Conservation (phyloP, 2,113 vertebrate genomes). For the Zosterops japonicus region DNA sequence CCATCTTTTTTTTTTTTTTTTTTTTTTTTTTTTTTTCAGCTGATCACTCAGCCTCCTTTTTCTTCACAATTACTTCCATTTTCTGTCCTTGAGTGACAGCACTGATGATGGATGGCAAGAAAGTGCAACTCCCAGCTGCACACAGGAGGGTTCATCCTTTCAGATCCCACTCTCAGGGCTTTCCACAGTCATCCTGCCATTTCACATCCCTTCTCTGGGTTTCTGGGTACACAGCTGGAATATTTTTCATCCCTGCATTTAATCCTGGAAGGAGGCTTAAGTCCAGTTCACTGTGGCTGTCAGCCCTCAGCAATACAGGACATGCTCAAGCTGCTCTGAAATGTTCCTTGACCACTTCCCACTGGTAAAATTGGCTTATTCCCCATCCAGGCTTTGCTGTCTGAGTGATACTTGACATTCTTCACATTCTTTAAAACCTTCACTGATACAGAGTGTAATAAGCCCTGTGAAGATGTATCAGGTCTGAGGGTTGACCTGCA, state of each 20-base stretch:
- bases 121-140: neutral
- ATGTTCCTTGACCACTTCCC: neutral
- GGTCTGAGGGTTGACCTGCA: neutral
- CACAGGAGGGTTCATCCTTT: neutral
- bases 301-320: neutral
- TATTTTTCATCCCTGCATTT: slow-evolving; percentile 16
- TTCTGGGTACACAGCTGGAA: neutral
- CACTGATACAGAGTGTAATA: neutral
- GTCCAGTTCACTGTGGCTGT: neutral
- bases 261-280: neutral
- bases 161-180: neutral
- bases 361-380: slow-evolving; percentile 8
- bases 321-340: neutral
- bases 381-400: neutral
- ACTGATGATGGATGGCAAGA: neutral
- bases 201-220: neutral
- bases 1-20: neutral
- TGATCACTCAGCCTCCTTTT: neutral
- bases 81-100: neutral
- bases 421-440: neutral
- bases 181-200: neutral
- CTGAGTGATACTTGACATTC: neutral
- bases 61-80: neutral
- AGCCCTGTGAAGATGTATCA: neutral
- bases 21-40: neutral